Evolutionary conservation across 2,888 invertebrate species (phyloP), one percentile per base, ranked within the genome.

Genomic region (Plusia festucae): DNA sequence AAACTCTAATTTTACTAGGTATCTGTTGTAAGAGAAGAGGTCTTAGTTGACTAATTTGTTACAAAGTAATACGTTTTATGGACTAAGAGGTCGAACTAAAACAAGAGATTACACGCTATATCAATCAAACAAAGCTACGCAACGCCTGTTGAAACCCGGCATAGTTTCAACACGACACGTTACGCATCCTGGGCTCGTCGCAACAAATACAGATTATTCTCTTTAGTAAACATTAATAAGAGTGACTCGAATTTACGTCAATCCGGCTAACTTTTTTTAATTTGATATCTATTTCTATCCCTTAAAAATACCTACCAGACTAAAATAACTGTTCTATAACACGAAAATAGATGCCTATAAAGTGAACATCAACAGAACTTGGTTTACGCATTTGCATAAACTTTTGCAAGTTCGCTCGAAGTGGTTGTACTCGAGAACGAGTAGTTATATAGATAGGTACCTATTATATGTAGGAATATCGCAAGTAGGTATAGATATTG

Each of bases 51-150:
- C 46, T 11, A 49, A 20, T 49, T 49, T 20, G 13, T 78, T 78
- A 85, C 84, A 85, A 84, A 79, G 82, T 76, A 78, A 73, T 73
- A 70, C 70, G 57, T 74, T 73, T 63, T 56, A 84, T 87, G 83
- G 85, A 85, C 79, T 85, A 85, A 65, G 79, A 88, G 89, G 87
- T 89, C 85, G 87, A 77, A 71, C 74, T 83, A 84, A 87, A 86
- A 88, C 87, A 87, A 87, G 88, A 92, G 91, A 93, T 93, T 92
- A 93, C 90, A 86, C 89, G 89, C 89, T 90, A 85, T 92, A 93
- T 93, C 91, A 92, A 93, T 93, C 92, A 91, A 91, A 91, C 88
- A 88, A 90, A 89, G 88, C 89, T 85, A 85, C 90, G 90, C 91
- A 92, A 91, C 84, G 81, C 70, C 81, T 84, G 82, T 89, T 89